These are phyloP conservation scores for Agrotis segetum DNA, from an alignment of 2,888 invertebrate species.

Conservation along the genomic window DNA sequence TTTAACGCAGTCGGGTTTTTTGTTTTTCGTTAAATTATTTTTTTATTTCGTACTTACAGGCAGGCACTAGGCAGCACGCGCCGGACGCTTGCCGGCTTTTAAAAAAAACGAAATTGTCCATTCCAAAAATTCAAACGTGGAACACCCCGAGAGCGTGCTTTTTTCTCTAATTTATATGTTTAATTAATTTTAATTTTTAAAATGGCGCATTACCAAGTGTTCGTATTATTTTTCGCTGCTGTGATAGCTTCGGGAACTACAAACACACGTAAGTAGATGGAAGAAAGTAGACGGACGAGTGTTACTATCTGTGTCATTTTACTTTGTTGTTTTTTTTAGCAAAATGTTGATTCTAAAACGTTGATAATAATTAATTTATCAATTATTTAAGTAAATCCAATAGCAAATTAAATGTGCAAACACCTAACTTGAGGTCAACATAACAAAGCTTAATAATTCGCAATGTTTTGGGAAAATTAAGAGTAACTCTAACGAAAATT, in stretches of 20 bases:
- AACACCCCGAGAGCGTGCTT: constrained; percentile 24
- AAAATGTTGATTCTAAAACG: constrained; percentile 6
- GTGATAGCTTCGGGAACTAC: constrained; percentile 79
- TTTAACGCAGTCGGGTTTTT: too few relatives aligned
- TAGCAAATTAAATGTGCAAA: neutral
- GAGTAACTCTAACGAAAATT: neutral
- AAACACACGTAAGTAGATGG: constrained; percentile 84
- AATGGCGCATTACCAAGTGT: constrained; percentile 81
- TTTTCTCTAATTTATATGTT: constrained; percentile 17
- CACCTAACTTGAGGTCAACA: too few relatives aligned
- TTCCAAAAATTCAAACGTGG: constrained; percentile 46
- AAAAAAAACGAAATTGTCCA: constrained; percentile 53
- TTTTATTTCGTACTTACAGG: too few relatives aligned
- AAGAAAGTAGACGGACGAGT: constrained; percentile 83
- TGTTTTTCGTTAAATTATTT: too few relatives aligned
- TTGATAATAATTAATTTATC: neutral
- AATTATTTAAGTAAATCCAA: neutral
- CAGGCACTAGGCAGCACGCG: too few relatives aligned
- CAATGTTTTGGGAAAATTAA: neutral
- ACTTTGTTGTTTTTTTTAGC: constrained; percentile 56
- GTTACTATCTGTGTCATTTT: constrained; percentile 72
- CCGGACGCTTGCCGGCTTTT: constrained; percentile 74
- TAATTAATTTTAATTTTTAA: constrained; percentile 61
- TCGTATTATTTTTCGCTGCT: constrained; percentile 78
- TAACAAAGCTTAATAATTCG: neutral